Evolutionary conservation across 2,113 vertebrate genomes (phyloP), one percentile per base, ranked within the genome.

Genomic region (Ptyas mucosa): DNA sequence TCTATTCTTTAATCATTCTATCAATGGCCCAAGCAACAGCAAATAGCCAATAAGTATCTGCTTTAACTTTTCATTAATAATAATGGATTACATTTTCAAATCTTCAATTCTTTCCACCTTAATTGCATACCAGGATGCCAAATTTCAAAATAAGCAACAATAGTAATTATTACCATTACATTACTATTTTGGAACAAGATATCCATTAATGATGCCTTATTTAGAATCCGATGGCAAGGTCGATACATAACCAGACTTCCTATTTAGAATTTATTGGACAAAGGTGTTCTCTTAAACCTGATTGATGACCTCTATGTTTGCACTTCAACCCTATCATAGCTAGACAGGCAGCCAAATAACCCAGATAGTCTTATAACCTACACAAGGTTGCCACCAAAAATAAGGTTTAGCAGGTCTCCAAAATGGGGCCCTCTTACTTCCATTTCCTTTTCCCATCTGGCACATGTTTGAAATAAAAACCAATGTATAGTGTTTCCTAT

Each of bases 21-120:
- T 94, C 89, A 88, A 39, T 94, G 8, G 57, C 81, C 64, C 89
- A 94, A 90, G 93, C 90, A 94, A 95, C 88, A 81, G 12, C 69
- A 93, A 93, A 93, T 89, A 88, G 86, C 46, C 92, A 91, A 91
- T 93, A 95, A 92, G 96, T 95, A 94, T 89, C 64, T 20, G 21
- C 39, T 90, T 85, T 85, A 61, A 64, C 23, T 24, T 86, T 15
- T 52, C 14, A 8, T 18, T 29, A n/a, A 10, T 55, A 86, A 52
- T 39, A 34, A 26, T 7, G 2, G 6, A 55, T 54, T 58, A 15
- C 23, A 46, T 26, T 46, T 87, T 58, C 39, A 87, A 49, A 57
- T 64, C 18, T 61, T 10, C 14, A 24, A 7, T 87, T 23, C 15
- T 64, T 89, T 53, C 24, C 26, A 91, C 0, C 20, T 49, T 52